These are phyloP conservation scores for Eilema depressum DNA, from an alignment of 2,888 invertebrate genomes.

Conservation along the genomic window DNA sequence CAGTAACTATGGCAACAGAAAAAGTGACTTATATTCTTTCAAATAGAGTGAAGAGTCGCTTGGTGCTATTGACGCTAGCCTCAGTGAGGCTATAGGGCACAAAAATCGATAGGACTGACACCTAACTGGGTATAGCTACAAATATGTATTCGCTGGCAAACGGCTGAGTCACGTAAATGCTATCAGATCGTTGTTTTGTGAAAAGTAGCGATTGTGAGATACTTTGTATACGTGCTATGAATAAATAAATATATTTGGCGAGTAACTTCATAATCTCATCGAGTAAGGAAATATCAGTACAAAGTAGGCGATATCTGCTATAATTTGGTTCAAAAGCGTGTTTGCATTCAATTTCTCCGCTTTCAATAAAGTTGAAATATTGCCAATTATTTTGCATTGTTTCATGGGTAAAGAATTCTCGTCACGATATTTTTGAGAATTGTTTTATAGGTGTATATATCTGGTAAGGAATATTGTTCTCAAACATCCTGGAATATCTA, in stretches of 20 bases:
- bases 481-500: background rate
- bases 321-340: background rate
- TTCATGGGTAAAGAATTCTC: background rate
- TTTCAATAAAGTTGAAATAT: background rate
- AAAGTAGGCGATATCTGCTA: background rate
- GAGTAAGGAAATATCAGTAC: slow-evolving; percentile 16
- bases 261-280: slow-evolving; percentile 35
- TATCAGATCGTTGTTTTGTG: slow-evolving; percentile 56
- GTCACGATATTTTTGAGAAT: background rate
- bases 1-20: slow-evolving; percentile 20
- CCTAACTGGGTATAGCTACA: slow-evolving; percentile 48
- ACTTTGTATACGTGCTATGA: slow-evolving; percentile 46
- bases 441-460: background rate
- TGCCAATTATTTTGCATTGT: background rate
- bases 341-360: background rate
- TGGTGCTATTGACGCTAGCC: slow-evolving; percentile 24
- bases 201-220: slow-evolving; percentile 55
- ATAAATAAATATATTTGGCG: slow-evolving; percentile 43
- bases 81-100: slow-evolving; percentile 52
- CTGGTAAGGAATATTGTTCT: background rate
- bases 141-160: slow-evolving; percentile 46
- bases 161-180: slow-evolving; percentile 53
- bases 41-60: slow-evolving; percentile 45
- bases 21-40: slow-evolving; percentile 31
- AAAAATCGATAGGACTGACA: slow-evolving; percentile 66